Conservation (phyloP, 2,113 vertebrate genomes). For the Copsychus sechellarum region DNA sequence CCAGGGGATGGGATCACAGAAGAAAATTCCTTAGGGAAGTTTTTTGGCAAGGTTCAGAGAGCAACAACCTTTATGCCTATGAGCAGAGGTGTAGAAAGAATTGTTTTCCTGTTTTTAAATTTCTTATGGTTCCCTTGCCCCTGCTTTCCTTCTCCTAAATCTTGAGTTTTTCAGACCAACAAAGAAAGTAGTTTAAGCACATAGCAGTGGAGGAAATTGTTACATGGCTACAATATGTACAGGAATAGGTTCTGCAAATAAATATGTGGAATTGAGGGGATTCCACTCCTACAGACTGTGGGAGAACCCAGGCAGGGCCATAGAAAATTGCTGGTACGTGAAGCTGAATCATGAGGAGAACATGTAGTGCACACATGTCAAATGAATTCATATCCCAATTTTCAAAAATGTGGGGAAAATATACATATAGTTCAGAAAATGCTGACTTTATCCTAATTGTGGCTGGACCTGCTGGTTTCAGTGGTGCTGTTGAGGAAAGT, state of each 20-base stretch:
- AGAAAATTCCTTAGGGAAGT: constrained; percentile 23
- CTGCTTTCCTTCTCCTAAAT: neutral
- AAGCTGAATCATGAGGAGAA: neutral
- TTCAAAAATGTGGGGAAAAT: neutral
- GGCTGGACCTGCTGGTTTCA: neutral
- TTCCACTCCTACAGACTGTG: neutral
- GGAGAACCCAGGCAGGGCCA: neutral
- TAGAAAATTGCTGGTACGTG: neutral
- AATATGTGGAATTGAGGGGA: neutral
- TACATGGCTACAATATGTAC: neutral
- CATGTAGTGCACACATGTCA: neutral
- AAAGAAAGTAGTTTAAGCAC: neutral
- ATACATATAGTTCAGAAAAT: neutral
- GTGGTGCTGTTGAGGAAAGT: neutral
- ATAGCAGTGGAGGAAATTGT: neutral
- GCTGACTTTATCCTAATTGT: neutral
- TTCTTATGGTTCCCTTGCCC: neutral
- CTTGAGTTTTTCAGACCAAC: neutral
- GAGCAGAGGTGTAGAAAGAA: neutral
- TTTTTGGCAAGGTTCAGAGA: neutral
- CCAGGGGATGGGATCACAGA: constrained; percentile 6
- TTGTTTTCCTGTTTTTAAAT: neutral
- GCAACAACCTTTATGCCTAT: neutral
- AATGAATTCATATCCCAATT: neutral
- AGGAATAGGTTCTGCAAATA: neutral